These are phyloP conservation scores for Drosophila willistoni DNA, from an alignment of 1,140 invertebrate genomes.

Conservation along the genomic window DNA sequence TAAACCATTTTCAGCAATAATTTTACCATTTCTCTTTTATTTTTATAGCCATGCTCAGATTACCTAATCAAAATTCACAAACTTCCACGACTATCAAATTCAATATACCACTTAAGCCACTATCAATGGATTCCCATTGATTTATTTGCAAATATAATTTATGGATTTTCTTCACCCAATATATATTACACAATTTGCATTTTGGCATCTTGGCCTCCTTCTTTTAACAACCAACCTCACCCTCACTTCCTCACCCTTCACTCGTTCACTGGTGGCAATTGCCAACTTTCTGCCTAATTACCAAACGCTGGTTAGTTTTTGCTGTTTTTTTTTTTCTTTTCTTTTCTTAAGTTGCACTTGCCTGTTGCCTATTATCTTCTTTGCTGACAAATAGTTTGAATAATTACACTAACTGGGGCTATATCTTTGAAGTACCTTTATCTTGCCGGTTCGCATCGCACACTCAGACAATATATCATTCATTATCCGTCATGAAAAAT, in stretches of 20 bases:
- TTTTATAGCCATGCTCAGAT: no score
- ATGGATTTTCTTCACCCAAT: constrained; percentile 1
- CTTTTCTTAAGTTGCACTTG: neutral
- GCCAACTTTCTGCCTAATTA: constrained; percentile 69
- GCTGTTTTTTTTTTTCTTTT: neutral
- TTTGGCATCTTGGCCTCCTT: constrained; percentile 21
- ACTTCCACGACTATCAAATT: neutral
- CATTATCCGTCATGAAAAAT: constrained; percentile 78
- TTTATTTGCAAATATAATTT: neutral
- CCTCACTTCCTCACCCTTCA: constrained; percentile 14
- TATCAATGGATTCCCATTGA: neutral
- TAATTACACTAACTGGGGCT: constrained; percentile 51
- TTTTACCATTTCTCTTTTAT: no score
- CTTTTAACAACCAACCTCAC: constrained; percentile 22
- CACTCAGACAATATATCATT: constrained; percentile 73
- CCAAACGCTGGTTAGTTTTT: constrained; percentile 26
- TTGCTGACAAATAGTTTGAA: constrained; percentile 77
- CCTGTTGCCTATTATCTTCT: constrained; percentile 16
- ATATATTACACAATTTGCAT: constrained; percentile 10
- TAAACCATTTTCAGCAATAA: no score
- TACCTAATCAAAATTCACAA: no score
- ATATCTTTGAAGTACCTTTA: neutral
- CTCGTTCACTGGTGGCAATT: constrained; percentile 8
- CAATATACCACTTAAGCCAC: no score
- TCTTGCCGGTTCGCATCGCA: constrained; percentile 48